These are phyloP conservation scores for Brienomyrus brachyistius DNA, from an alignment of 2,113 vertebrate species.

Conservation along the genomic window DNA sequence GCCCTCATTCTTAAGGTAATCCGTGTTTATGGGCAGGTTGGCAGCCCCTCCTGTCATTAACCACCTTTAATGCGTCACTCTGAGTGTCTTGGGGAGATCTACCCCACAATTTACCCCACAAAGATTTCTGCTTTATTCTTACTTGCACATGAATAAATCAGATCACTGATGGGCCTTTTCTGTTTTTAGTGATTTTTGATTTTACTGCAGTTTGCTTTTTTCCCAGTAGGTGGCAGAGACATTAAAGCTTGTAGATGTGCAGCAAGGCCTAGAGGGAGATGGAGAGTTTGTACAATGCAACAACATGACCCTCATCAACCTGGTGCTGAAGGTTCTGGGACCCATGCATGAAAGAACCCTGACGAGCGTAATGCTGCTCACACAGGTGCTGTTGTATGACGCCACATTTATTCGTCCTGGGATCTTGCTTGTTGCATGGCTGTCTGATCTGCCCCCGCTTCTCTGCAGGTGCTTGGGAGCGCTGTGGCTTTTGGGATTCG, in stretches of 20 bases:
- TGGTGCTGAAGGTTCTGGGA: conserved; percentile 80
- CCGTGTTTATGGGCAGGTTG: too few species aligned
- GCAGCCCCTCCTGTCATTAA: not conserved
- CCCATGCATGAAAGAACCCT: conserved; percentile 81
- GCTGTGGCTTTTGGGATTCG: conserved; percentile 78
- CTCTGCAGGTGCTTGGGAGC: conserved; percentile 77
- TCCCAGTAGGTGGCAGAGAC: conserved; percentile 70
- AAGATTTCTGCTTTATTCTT: not conserved
- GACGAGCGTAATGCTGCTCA: conserved; percentile 79
- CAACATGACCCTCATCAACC: conserved; percentile 97
- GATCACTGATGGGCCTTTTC: not conserved
- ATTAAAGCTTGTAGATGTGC: conserved; percentile 71
- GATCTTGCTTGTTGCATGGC: conserved; percentile 30
- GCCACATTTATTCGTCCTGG: not conserved
- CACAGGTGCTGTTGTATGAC: not conserved
- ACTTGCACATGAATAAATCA: not conserved
- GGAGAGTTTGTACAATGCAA: conserved; percentile 84
- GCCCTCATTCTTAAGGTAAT: too few species aligned
- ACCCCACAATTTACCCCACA: not conserved
- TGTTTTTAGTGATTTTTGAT: not conserved
- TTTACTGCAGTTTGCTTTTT: conserved; percentile 22
- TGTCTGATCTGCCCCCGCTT: conserved; percentile 4
- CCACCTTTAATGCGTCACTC: not conserved
- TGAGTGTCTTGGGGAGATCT: not conserved
- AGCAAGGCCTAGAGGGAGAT: conserved; percentile 60